A percentile compares a stretch with the other conserved stretches of the same genome.
Conservation (phyloP, 2,888 invertebrate species). For the Bibio marci region DNA sequence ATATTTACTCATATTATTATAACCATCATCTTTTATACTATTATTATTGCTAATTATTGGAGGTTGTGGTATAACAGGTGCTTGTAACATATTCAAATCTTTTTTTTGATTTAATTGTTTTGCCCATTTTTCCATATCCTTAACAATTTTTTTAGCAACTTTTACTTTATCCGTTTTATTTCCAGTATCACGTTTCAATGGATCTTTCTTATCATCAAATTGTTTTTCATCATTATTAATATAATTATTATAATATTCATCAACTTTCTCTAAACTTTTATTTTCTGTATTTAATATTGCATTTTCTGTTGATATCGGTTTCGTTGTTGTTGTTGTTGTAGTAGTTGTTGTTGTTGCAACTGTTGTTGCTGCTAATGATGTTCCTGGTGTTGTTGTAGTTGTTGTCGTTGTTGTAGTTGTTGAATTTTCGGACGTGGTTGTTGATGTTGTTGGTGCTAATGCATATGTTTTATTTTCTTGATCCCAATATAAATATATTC, state of each 20-base stretch:
- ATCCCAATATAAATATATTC: constrained; percentile 94
- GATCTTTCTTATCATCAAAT: constrained; percentile 38
- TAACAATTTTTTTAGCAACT: constrained; percentile 93
- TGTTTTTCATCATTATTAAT: constrained; percentile 29
- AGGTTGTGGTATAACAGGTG: constrained; percentile 17
- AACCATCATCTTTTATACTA: not conserved
- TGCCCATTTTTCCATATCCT: constrained; percentile 79
- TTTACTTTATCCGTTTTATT: constrained; percentile 87
- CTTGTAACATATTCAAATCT: constrained; percentile 33
- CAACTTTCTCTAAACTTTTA: constrained; percentile 12
- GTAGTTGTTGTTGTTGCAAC: constrained; percentile 21
- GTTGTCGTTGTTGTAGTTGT: constrained; percentile 16
- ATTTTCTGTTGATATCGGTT: not conserved
- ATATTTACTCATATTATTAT: too few relatives aligned
- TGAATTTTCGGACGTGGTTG: constrained; percentile 20
- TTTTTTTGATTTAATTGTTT: constrained; percentile 94
- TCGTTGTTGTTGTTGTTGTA: constrained; percentile 11
- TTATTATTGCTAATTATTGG: constrained; percentile 12
- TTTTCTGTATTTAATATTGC: not conserved
- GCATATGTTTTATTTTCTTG: constrained; percentile 46
- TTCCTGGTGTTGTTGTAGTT: constrained; percentile 16
- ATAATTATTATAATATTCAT: constrained; percentile 5
- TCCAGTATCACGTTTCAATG: constrained; percentile 35
- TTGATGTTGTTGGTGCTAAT: constrained; percentile 27
- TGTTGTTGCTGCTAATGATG: constrained; percentile 11